phyloP scores from a whole-genome alignment of 1,140 invertebrate species.

The Panagrolaimus sp. region DNA sequence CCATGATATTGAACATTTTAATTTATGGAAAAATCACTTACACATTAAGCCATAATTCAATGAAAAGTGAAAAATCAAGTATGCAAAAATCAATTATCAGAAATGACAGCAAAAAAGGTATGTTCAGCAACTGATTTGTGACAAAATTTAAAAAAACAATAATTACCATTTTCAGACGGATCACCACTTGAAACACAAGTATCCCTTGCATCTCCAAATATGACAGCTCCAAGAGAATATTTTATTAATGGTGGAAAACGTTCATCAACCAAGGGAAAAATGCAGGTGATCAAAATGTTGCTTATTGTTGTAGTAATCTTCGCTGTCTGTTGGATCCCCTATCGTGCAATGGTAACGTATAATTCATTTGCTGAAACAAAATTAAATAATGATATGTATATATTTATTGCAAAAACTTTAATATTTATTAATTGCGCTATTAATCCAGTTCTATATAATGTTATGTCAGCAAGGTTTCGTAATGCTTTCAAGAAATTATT shows the following conservation, averaged over 20 bases:
- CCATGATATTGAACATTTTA: conserved; percentile 55
- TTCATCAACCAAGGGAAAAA: conserved; percentile 17
- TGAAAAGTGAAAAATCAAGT: background rate
- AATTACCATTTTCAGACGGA: too few species aligned
- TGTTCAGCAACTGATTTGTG: too few species aligned
- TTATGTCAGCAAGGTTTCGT: conserved; percentile 78
- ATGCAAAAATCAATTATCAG: too few species aligned
- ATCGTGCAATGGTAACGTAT: conserved; percentile 53
- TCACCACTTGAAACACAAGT: too few species aligned
- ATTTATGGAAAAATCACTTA: conserved; percentile 57
- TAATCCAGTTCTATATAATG: conserved; percentile 80
- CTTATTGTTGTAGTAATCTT: conserved; percentile 63
- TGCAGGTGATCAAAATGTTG: conserved; percentile 65
- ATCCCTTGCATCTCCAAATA: conserved; percentile 5
- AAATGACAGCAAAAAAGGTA: too few species aligned
- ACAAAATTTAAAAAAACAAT: too few species aligned
- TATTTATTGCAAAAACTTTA: conserved; percentile 53
- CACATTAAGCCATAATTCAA: conserved; percentile 63
- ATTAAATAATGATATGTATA: conserved; percentile 65
- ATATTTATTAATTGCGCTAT: conserved; percentile 60
- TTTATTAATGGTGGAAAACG: conserved; percentile 9
- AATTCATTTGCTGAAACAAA: conserved; percentile 49
- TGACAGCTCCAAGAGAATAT: conserved; percentile 18
- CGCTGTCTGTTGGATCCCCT: conserved; percentile 64
- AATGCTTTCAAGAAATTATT: conserved; percentile 39